Evolutionary conservation across 2,113 vertebrate genomes (phyloP).

Genomic region (Phainopepla nitens): DNA sequence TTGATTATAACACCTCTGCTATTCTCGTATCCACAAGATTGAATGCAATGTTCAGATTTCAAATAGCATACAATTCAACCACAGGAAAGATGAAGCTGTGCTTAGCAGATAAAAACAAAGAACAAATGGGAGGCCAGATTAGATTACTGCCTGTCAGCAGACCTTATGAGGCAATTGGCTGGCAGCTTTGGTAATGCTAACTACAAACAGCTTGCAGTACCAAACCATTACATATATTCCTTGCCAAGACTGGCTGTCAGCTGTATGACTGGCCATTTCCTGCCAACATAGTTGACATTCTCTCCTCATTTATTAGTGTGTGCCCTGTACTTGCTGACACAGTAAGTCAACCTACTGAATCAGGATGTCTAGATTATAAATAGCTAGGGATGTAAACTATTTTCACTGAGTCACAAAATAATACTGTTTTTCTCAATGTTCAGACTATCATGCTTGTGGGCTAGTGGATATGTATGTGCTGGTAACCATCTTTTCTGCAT

Average conservation of each 20-base stretch:
- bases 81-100: neutral
- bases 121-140: conserved; percentile 58
- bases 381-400: neutral
- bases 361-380: neutral
- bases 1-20: conserved; percentile 9
- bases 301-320: conserved; percentile 21
- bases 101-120: conserved; percentile 56
- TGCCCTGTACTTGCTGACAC: neutral
- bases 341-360: neutral
- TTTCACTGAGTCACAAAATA: neutral
- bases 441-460: neutral
- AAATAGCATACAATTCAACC: conserved; percentile 8
- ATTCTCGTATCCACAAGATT: neutral
- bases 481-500: neutral
- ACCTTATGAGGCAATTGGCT: conserved; percentile 38
- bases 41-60: conserved; percentile 17
- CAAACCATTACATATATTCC: conserved; percentile 3
- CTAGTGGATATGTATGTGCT: neutral
- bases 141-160: conserved; percentile 65
- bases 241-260: conserved; percentile 37
- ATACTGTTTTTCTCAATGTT: rapidly evolving
- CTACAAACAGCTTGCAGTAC: conserved; percentile 52
- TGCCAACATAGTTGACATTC: conserved; percentile 24
- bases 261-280: conserved; percentile 26
- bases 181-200: conserved; percentile 47